Evolutionary conservation across 1,140 invertebrate genomes (phyloP).

Genomic region (Meloidogyne chitwoodi): DNA sequence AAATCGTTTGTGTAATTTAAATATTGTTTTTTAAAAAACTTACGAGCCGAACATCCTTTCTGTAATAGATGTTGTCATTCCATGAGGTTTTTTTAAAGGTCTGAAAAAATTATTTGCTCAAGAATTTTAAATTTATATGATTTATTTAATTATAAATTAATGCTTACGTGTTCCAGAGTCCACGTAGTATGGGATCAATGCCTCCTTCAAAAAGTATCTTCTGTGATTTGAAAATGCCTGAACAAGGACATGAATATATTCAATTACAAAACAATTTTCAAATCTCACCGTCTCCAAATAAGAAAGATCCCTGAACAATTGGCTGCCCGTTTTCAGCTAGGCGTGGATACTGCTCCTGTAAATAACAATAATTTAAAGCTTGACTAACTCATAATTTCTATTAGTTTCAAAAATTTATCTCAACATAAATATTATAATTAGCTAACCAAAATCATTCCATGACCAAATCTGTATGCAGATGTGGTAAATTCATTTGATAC

Average conservation of each 20-base stretch:
- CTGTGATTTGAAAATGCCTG: constrained; percentile 56
- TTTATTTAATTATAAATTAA: too few relatives aligned
- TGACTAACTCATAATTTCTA: too few relatives aligned
- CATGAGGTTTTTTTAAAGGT: constrained; percentile 64
- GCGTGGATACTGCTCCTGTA: constrained; percentile 41
- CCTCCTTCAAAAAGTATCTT: constrained; percentile 59
- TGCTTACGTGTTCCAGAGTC: constrained; percentile 74
- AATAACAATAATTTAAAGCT: too few relatives aligned
- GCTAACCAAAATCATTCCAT: constrained; percentile 63
- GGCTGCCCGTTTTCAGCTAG: constrained; percentile 36
- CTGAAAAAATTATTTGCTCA: neutral
- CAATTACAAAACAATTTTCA: neutral
- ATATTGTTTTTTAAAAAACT: constrained; percentile 68
- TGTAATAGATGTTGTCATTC: constrained; percentile 59
- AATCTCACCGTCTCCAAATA: constrained; percentile 47
- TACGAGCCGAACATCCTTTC: constrained; percentile 59
- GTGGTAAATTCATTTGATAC: constrained; percentile 69
- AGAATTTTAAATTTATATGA: too few relatives aligned
- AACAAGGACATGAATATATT: too few relatives aligned
- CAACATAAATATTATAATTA: too few relatives aligned
- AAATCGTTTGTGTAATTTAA: constrained; percentile 75
- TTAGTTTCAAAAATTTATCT: too few relatives aligned
- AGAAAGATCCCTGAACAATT: constrained; percentile 52
- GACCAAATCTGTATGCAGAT: constrained; percentile 69
- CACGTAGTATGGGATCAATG: constrained; percentile 70